These are phyloP conservation scores for Thalassaphorura encarpata DNA, from an alignment of 1,140 invertebrate species.

Conservation along the genomic window DNA sequence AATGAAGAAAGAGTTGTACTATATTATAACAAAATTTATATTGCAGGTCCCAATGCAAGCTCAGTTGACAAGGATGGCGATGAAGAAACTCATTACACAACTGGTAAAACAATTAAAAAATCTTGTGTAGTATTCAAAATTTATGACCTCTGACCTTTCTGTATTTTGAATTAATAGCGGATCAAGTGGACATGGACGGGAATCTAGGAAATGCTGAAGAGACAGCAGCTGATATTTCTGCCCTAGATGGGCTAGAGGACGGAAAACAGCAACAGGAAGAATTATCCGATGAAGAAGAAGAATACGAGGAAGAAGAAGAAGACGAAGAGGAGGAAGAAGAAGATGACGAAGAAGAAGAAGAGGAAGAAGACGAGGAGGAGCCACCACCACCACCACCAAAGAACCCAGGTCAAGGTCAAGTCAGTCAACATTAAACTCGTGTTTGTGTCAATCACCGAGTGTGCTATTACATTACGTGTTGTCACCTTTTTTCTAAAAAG, in stretches of 20 bases:
- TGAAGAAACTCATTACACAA: conserved; percentile 9
- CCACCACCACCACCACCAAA: too few relatives aligned
- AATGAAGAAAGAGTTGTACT: not conserved
- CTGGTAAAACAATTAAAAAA: conserved; percentile 33
- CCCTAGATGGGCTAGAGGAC: conserved; percentile 32
- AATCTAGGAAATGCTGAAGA: conserved; percentile 25
- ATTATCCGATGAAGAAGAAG: conserved; percentile 28
- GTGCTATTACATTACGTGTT: too few relatives aligned
- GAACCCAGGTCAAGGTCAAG: too few relatives aligned
- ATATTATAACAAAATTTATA: not conserved
- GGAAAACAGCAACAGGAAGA: conserved; percentile 33
- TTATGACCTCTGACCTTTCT: conserved; percentile 34
- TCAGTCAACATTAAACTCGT: too few relatives aligned
- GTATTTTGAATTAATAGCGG: conserved; percentile 25
- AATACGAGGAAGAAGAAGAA: conserved; percentile 30
- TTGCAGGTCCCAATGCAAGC: not conserved
- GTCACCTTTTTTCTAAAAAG: too few relatives aligned
- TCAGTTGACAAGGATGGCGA: not conserved
- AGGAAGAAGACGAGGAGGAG: conserved; percentile 18
- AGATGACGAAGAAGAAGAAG: conserved; percentile 24
- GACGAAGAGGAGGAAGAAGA: conserved; percentile 36
- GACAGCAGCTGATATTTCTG: conserved; percentile 34
- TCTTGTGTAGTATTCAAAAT: not conserved
- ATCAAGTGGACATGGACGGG: not conserved
- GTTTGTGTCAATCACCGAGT: too few relatives aligned